These are phyloP conservation scores for Naso thynnoides DNA, from an alignment of 2,797 vertebrate genomes.

Conservation along the genomic window DNA sequence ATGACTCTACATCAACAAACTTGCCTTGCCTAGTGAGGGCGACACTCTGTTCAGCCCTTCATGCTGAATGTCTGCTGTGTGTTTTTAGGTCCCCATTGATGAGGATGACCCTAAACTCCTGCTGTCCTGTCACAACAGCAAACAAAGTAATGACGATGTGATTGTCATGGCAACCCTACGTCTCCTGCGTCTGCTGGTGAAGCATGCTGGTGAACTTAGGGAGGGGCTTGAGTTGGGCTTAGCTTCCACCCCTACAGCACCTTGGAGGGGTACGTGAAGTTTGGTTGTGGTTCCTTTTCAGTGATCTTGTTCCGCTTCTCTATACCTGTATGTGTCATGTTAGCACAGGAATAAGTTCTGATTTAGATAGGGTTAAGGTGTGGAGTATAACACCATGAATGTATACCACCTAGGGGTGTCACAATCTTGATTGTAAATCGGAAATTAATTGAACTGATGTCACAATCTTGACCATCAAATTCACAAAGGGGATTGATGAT, in stretches of 20 bases:
- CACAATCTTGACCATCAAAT: too few relatives aligned
- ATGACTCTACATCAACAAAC: too few relatives aligned
- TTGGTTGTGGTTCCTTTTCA: background rate
- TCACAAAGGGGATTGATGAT: too few relatives aligned
- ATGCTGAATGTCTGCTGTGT: background rate
- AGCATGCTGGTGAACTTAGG: conserved; percentile 95
- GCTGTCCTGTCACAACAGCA: conserved; percentile 85
- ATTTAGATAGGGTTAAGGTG: background rate
- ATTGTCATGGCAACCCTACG: conserved; percentile 98
- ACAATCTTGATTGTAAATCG: too few relatives aligned
- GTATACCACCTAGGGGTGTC: too few relatives aligned
- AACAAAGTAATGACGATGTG: conserved; percentile 97
- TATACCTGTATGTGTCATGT: background rate
- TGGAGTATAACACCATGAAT: background rate
- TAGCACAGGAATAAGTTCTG: background rate
- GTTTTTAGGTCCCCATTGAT: conserved; percentile 88
- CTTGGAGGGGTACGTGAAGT: conserved; percentile 91
- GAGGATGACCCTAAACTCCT: conserved; percentile 93
- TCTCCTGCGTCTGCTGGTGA: conserved; percentile 93
- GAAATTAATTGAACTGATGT: too few relatives aligned
- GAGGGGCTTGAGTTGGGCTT: conserved; percentile 95
- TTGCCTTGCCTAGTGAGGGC: too few relatives aligned
- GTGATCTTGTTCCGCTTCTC: background rate
- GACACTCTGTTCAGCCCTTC: background rate
- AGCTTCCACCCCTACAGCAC: conserved; percentile 96